Percentiles rank a stretch among this genome's conserved stretches.
These are phyloP conservation scores for Cochlearius cochlearius DNA, from an alignment of 2,113 vertebrate species.

Conservation along the genomic window DNA sequence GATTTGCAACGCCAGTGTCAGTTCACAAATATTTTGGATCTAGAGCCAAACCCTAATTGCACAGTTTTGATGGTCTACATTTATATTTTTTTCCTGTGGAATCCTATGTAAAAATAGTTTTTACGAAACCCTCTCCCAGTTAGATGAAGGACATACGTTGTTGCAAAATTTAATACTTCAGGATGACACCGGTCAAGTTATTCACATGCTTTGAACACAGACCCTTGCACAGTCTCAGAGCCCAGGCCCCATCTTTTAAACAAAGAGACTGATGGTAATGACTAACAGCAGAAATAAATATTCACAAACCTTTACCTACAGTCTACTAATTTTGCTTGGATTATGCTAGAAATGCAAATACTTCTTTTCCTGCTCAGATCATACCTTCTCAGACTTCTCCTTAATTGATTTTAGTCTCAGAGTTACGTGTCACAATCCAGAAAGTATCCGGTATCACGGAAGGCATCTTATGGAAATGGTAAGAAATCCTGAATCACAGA, in stretches of 20 bases:
- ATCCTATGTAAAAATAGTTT: slow-evolving; percentile 4
- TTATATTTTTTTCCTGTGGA: not conserved
- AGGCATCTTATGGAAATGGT: not conserved
- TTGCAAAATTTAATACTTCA: not conserved
- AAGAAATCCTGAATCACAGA: not conserved
- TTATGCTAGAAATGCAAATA: not conserved
- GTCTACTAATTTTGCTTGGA: not conserved
- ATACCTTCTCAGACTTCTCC: not conserved
- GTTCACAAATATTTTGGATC: slow-evolving; percentile 58
- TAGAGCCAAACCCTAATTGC: slow-evolving; percentile 25
- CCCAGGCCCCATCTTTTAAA: not conserved
- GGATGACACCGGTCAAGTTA: not conserved
- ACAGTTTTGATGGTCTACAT: slow-evolving; percentile 28
- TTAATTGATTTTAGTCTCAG: not conserved
- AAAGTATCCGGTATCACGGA: not conserved
- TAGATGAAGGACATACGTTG: slow-evolving; percentile 13
- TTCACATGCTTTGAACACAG: not conserved
- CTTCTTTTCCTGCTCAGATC: not conserved
- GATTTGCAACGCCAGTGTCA: slow-evolving; percentile 24
- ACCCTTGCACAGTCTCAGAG: not conserved
- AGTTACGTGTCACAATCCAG: not conserved
- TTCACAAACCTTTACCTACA: not conserved
- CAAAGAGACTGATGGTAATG: not conserved
- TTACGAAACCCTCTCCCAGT: not conserved
- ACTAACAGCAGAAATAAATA: not conserved